A percentile compares a stretch with the other conserved stretches of the same genome.
phyloP scores from a whole-genome alignment of 2,888 invertebrate genomes.

The Galerucella calmariensis region DNA sequence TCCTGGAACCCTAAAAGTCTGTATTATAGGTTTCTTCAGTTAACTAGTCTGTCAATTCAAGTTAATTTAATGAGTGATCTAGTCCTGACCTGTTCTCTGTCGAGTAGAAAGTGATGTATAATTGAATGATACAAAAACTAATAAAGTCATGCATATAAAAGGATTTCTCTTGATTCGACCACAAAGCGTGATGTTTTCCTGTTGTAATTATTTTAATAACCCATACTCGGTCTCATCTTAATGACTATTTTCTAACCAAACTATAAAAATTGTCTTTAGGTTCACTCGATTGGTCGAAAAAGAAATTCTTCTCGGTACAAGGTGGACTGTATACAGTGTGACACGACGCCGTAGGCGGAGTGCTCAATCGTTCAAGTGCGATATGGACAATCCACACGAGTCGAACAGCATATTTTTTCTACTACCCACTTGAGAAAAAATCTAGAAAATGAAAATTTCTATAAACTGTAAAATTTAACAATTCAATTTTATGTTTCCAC shows the following conservation, averaged over 20 bases:
- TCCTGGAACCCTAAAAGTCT: too few species aligned
- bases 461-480: too few species aligned
- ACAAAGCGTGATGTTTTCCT: slow-evolving; percentile 43
- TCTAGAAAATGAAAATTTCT: too few species aligned
- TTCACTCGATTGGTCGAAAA: background rate
- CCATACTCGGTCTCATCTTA: background rate
- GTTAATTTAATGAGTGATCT: background rate
- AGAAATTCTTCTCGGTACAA: background rate
- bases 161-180: slow-evolving; percentile 36
- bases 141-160: slow-evolving; percentile 31
- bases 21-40: too few species aligned
- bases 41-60: too few species aligned
- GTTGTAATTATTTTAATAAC: slow-evolving; percentile 27
- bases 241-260: background rate
- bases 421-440: too few species aligned
- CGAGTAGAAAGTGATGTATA: slow-evolving; percentile 39
- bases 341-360: too few species aligned
- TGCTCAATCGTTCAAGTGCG: too few species aligned
- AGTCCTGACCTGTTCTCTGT: background rate
- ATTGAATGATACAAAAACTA: slow-evolving; percentile 35
- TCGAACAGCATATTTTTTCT: too few species aligned
- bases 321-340: too few species aligned
- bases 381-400: too few species aligned
- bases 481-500: too few species aligned
- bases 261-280: background rate